Percentiles rank a stretch among this genome's conserved stretches.
These are phyloP conservation scores for Ooceraea biroi DNA, from an alignment of 1,140 invertebrate genomes.

Conservation along the genomic window DNA sequence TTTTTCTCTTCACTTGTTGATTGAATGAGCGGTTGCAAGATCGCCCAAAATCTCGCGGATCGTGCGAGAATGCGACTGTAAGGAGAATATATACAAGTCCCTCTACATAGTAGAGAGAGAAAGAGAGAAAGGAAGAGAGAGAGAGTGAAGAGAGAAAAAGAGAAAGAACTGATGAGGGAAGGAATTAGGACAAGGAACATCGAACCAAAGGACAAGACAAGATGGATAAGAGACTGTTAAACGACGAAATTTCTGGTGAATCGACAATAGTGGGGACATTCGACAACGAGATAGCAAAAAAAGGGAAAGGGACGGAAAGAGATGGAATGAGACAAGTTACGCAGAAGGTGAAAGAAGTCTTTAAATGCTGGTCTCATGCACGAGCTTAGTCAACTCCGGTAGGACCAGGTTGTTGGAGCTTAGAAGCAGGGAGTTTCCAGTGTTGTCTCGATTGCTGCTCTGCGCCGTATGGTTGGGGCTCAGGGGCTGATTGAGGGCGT, in stretches of 20 bases:
- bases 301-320: not conserved
- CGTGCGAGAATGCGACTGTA: not conserved
- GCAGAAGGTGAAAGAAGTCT: conserved; percentile 28
- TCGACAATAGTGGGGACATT: not conserved
- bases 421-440: conserved; percentile 83
- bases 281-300: not conserved
- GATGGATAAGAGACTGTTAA: not conserved
- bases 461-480: conserved; percentile 79
- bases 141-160: too few relatives aligned
- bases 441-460: conserved; percentile 79
- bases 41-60: conserved; percentile 25
- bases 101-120: conserved; percentile 46
- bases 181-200: not conserved
- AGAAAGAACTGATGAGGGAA: not conserved
- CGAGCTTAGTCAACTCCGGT: conserved; percentile 89
- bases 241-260: conserved; percentile 24
- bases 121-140: not conserved
- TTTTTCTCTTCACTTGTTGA: not conserved
- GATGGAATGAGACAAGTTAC: conserved; percentile 39
- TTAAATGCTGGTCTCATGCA: conserved; percentile 91
- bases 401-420: conserved; percentile 85
- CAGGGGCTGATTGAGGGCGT: conserved; percentile 74
- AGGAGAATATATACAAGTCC: conserved; percentile 44
- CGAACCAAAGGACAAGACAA: not conserved
- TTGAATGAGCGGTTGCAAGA: conserved; percentile 16